These are phyloP conservation scores for Grus americana DNA, from an alignment of 2,113 vertebrate genomes.

Conservation along the genomic window DNA sequence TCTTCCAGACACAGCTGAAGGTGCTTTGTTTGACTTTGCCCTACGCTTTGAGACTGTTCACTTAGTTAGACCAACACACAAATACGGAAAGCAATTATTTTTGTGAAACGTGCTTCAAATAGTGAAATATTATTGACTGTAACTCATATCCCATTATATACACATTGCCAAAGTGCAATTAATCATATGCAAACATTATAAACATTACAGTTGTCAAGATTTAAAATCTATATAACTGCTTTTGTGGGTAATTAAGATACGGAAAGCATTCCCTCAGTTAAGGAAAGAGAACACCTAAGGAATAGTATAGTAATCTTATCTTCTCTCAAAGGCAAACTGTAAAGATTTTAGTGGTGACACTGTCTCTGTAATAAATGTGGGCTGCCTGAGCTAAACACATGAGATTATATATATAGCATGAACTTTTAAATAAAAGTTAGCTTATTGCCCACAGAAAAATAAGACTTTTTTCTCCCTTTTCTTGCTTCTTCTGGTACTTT, in stretches of 20 bases:
- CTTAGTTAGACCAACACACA: background rate
- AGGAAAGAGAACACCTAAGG: background rate
- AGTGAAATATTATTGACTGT: background rate
- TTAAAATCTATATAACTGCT: slow-evolving; percentile 9
- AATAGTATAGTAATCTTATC: background rate
- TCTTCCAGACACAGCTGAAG: background rate
- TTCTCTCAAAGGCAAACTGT: slow-evolving; percentile 18
- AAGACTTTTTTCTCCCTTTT: background rate
- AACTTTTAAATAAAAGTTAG: background rate
- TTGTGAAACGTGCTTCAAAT: background rate
- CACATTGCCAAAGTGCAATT: background rate
- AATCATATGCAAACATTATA: background rate
- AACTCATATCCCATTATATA: background rate
- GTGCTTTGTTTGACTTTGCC: background rate
- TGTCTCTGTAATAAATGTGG: slow-evolving; percentile 18
- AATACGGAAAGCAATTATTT: background rate
- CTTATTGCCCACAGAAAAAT: background rate
- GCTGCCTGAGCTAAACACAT: background rate
- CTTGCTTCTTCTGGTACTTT: background rate
- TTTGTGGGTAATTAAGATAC: background rate
- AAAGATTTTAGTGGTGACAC: slow-evolving; percentile 40
- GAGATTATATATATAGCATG: background rate
- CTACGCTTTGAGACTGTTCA: background rate
- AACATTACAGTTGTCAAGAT: background rate
- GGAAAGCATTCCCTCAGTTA: background rate